These are phyloP conservation scores for Calypte anna DNA, from an alignment of 2,113 vertebrate species.

Conservation along the genomic window DNA sequence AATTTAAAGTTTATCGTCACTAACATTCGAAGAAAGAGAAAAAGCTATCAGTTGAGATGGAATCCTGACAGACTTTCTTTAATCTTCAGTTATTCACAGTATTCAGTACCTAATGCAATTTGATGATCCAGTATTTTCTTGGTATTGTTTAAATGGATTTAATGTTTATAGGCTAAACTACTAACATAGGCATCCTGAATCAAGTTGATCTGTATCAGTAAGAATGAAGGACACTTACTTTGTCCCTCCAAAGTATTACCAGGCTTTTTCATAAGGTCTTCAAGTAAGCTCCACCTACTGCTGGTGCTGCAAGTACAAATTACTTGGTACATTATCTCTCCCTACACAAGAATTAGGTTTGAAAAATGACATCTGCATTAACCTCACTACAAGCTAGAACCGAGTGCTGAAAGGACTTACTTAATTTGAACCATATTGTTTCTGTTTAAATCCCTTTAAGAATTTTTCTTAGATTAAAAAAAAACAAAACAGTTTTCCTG, in stretches of 20 bases:
- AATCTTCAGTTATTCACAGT: neutral
- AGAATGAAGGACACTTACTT: fast-evolving
- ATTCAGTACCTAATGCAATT: neutral
- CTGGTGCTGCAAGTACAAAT: neutral
- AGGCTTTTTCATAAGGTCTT: neutral
- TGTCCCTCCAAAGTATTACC: neutral
- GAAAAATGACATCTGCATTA: too few relatives aligned
- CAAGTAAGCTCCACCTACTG: too few relatives aligned
- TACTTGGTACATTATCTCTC: neutral
- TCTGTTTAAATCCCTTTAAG: neutral
- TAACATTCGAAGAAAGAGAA: neutral
- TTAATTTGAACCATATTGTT: neutral
- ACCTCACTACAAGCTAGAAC: neutral
- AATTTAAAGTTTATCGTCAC: neutral
- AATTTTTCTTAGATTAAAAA: neutral
- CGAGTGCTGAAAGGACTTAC: neutral
- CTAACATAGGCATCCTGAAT: fast-evolving
- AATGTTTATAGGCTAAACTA: neutral
- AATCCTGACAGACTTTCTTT: neutral
- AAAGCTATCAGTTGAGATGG: neutral
- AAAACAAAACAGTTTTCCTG: neutral
- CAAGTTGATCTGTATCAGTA: neutral
- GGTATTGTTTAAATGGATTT: neutral
- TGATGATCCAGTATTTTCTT: neutral
- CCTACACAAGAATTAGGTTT: neutral